These are phyloP conservation scores for Schlechtendalia chinensis DNA, from an alignment of 1,140 invertebrate genomes.

Conservation along the genomic window DNA sequence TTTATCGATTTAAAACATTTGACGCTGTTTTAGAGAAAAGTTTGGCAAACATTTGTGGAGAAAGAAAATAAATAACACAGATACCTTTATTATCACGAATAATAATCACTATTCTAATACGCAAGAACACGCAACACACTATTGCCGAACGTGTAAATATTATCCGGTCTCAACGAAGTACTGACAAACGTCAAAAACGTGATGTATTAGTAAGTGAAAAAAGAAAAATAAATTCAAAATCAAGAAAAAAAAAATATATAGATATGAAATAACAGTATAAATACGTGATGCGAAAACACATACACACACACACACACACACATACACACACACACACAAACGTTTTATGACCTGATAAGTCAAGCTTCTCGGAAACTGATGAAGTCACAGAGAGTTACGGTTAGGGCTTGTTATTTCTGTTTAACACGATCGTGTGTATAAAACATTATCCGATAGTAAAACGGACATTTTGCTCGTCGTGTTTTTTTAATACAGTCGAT, in stretches of 20 bases:
- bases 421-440: not conserved
- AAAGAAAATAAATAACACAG: too few relatives aligned
- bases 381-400: not conserved
- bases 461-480: not conserved
- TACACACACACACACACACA: too few relatives aligned
- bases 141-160: not conserved
- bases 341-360: conserved; percentile 9
- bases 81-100: not conserved
- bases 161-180: not conserved
- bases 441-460: not conserved
- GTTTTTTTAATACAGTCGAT: not conserved
- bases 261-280: conserved; percentile 7
- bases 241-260: not conserved
- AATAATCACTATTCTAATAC: conserved; percentile 13
- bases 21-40: not conserved
- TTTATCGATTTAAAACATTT: too few relatives aligned
- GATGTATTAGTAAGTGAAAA: not conserved
- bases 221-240: not conserved
- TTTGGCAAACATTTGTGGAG: conserved; percentile 2
- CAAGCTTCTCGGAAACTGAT: not conserved
- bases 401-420: not conserved
- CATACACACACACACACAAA: not conserved
- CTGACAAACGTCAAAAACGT: conserved; percentile 2
- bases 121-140: not conserved
- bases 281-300: too few relatives aligned